A percentile compares a stretch with the other conserved stretches of the same genome.
Conservation (phyloP, 1,140 invertebrate genomes). For the Pachyrhynchus sulphureomaculatus region DNA sequence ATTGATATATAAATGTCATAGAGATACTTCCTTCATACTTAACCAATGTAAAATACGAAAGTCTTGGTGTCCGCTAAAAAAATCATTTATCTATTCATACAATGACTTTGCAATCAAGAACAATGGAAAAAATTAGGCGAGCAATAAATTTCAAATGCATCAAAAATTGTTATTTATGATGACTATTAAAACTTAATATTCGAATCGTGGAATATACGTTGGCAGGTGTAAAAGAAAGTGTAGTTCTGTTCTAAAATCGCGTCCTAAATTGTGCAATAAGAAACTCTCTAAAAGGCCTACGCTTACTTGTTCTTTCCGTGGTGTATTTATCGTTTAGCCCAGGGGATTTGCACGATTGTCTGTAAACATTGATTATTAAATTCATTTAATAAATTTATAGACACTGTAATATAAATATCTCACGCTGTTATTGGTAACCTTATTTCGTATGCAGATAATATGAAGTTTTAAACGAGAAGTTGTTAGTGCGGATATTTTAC, state of each 20-base stretch:
- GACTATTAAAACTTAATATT: background rate
- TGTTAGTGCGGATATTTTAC: too few species aligned
- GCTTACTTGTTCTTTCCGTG: conserved; percentile 2
- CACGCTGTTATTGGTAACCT: background rate
- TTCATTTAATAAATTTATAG: background rate
- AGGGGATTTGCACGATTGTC: background rate
- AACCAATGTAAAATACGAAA: too few species aligned
- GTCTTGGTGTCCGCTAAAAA: too few species aligned
- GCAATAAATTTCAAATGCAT: too few species aligned
- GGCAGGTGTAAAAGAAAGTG: conserved; percentile 1
- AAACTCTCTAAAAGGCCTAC: conserved; percentile 1
- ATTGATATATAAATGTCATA: too few species aligned
- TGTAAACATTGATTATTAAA: background rate
- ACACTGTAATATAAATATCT: background rate
- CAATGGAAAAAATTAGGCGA: too few species aligned
- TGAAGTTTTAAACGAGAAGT: background rate
- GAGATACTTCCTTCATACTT: too few species aligned
- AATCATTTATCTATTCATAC: too few species aligned
- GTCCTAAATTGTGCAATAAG: background rate
- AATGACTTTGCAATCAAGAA: too few species aligned
- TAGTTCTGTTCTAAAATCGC: background rate
- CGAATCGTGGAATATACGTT: background rate
- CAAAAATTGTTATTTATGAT: too few species aligned
- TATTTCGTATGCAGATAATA: background rate
- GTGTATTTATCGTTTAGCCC: background rate